Evolutionary conservation across 2,888 invertebrate genomes (phyloP).

Genomic region (Caenorhabditis sp.): DNA sequence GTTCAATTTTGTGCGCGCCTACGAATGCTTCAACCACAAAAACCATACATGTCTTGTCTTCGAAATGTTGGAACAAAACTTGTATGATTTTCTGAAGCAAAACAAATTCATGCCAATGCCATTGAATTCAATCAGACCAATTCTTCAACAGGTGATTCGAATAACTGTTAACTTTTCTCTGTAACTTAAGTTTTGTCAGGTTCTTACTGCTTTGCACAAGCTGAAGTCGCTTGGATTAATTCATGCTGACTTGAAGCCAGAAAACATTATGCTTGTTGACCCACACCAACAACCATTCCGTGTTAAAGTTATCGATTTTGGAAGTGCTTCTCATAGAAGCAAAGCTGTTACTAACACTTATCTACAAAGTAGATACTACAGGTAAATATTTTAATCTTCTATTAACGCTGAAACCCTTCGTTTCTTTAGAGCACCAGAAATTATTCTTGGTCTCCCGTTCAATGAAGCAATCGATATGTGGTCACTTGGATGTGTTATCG

Average conservation of each 20-base stretch:
- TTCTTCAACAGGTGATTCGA: conserved; percentile 87
- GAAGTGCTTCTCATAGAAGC: conserved; percentile 97
- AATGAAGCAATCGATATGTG: conserved; percentile 99
- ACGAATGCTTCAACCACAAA: conserved; percentile 96
- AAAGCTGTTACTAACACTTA: conserved; percentile 99
- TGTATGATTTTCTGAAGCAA: conserved; percentile 99
- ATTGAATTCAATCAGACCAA: conserved; percentile 96
- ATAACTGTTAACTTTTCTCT: not conserved
- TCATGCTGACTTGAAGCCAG: conserved; percentile 98
- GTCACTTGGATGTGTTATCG: conserved; percentile 98
- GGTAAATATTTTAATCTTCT: conserved; percentile 72
- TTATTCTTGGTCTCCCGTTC: conserved; percentile 95
- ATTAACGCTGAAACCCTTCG: not conserved
- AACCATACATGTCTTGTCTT: conserved; percentile 93
- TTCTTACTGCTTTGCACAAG: conserved; percentile 82
- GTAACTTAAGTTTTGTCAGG: conserved; percentile 74
- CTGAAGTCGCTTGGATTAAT: conserved; percentile 94
- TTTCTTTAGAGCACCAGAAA: conserved; percentile 82
- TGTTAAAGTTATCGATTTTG: conserved; percentile 98
- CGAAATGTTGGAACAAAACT: conserved; percentile 99
- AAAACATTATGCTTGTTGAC: conserved; percentile 99
- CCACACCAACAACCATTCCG: conserved; percentile 96
- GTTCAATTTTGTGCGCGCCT: conserved; percentile 99
- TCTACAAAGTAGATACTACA: conserved; percentile 96
- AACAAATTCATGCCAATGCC: conserved; percentile 99